Percentiles rank a stretch among this genome's conserved stretches.
Evolutionary conservation across 2,113 vertebrate species (phyloP).

Genomic region (Otolemur garnettii): DNA sequence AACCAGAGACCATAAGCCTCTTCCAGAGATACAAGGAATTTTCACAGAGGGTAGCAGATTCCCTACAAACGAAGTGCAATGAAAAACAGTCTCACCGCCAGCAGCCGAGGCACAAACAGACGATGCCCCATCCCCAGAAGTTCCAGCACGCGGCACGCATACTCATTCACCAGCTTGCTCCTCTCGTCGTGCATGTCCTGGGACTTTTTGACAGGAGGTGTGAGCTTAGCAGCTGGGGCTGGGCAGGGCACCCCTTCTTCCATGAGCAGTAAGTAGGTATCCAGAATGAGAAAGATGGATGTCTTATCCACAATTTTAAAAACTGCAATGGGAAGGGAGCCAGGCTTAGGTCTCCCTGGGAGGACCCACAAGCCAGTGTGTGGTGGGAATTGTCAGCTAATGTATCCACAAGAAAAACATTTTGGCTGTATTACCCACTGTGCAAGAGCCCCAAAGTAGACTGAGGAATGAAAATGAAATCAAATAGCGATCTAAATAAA

Average conservation of each 20-base stretch:
- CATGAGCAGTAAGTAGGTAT: slow-evolving; percentile 90
- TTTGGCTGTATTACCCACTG: slow-evolving; percentile 82
- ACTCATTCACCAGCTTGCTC: slow-evolving; percentile 94
- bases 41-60: slow-evolving; percentile 68
- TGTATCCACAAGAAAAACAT: slow-evolving; percentile 80
- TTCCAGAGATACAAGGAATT: slow-evolving; percentile 51
- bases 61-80: slow-evolving; percentile 76
- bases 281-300: slow-evolving; percentile 87
- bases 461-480: slow-evolving; percentile 80
- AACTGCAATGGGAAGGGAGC: slow-evolving; percentile 78
- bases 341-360: slow-evolving; percentile 75
- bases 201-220: slow-evolving; percentile 91
- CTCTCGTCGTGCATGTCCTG: slow-evolving; percentile 94
- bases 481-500: slow-evolving; percentile 84
- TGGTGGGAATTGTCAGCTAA: slow-evolving; percentile 79
- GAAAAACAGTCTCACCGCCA: slow-evolving; percentile 95
- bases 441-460: slow-evolving; percentile 72
- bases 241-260: slow-evolving; percentile 93
- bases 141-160: slow-evolving; percentile 95
- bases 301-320: slow-evolving; percentile 75
- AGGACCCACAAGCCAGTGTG: slow-evolving; percentile 72
- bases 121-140: slow-evolving; percentile 99
- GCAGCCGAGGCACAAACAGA: slow-evolving; percentile 97
- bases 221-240: slow-evolving; percentile 91
- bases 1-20: slow-evolving; percentile 50